Percentiles rank a stretch among this genome's conserved stretches.
These are phyloP conservation scores for Manis pentadactyla DNA, from an alignment of 2,797 vertebrate genomes.

Conservation along the genomic window DNA sequence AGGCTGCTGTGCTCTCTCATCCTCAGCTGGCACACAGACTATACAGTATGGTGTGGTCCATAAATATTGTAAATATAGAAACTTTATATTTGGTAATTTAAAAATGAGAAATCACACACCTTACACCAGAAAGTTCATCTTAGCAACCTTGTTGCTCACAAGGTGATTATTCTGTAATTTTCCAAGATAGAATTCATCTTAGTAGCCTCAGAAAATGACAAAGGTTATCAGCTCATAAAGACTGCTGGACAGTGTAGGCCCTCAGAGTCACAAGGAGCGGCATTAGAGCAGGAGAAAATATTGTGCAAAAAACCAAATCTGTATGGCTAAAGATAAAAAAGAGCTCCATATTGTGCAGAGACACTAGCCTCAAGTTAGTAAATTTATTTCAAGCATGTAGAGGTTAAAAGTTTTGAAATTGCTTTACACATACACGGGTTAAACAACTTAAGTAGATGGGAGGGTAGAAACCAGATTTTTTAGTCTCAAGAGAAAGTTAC, in stretches of 20 bases:
- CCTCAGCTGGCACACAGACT: neutral
- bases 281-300: neutral
- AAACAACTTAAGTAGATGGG: neutral
- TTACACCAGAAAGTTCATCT: neutral
- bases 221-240: slow-evolving; percentile 32
- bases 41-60: fast-evolving
- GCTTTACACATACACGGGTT: neutral
- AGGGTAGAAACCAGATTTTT: slow-evolving; percentile 1
- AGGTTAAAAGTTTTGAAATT: neutral
- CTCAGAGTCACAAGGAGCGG: neutral
- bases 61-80: neutral
- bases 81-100: neutral
- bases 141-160: neutral
- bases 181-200: slow-evolving; percentile 41
- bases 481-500: neutral
- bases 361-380: neutral
- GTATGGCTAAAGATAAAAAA: neutral
- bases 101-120: slow-evolving; percentile 24
- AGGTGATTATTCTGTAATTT: slow-evolving; percentile 23
- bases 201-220: slow-evolving; percentile 28
- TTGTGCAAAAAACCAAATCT: neutral
- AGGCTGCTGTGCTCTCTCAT: neutral
- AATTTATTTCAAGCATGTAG: neutral
- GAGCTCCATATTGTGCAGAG: neutral
- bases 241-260: neutral